phyloP scores from a whole-genome alignment of 2,888 invertebrate species.

The Aspidiotus rigidus region DNA sequence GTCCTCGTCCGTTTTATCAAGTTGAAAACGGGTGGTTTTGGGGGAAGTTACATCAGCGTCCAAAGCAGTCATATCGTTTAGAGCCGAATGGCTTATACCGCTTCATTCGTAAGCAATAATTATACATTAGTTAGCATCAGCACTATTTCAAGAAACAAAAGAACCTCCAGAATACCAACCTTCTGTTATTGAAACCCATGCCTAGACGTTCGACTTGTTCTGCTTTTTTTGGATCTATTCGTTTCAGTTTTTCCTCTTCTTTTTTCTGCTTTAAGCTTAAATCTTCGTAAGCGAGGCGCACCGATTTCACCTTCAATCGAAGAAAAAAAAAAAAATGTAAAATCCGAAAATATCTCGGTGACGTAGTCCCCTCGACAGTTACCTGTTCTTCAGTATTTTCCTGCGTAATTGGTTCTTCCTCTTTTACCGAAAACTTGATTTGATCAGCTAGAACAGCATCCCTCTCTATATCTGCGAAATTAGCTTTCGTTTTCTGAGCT shows the following conservation, averaged over 20 bases:
- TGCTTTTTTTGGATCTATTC: constrained; percentile 70
- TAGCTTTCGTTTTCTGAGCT: constrained; percentile 86
- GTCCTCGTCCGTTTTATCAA: constrained; percentile 33
- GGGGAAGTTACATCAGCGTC: constrained; percentile 60
- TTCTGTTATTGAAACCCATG: constrained; percentile 49
- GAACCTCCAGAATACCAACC: constrained; percentile 27
- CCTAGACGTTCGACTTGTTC: constrained; percentile 85
- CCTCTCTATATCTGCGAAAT: constrained; percentile 90
- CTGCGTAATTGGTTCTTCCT: constrained; percentile 44
- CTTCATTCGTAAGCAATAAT: constrained; percentile 41
- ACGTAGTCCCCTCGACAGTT: constrained; percentile 37
- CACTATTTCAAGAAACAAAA: not conserved
- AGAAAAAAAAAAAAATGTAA: too few relatives aligned
- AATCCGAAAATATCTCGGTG: too few relatives aligned
- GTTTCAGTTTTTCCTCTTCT: constrained; percentile 62
- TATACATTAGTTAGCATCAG: not conserved
- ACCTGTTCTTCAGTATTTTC: constrained; percentile 55
- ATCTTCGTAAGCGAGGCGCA: constrained; percentile 66
- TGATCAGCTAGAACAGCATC: constrained; percentile 80
- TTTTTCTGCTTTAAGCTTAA: constrained; percentile 58
- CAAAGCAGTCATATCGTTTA: constrained; percentile 82
- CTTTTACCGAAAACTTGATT: constrained; percentile 46
- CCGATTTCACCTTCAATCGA: constrained; percentile 42
- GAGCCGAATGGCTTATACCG: constrained; percentile 73
- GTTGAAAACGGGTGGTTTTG: not conserved